These are phyloP conservation scores for Plagodis dolabraria DNA, from an alignment of 2,888 invertebrate species.

Conservation along the genomic window DNA sequence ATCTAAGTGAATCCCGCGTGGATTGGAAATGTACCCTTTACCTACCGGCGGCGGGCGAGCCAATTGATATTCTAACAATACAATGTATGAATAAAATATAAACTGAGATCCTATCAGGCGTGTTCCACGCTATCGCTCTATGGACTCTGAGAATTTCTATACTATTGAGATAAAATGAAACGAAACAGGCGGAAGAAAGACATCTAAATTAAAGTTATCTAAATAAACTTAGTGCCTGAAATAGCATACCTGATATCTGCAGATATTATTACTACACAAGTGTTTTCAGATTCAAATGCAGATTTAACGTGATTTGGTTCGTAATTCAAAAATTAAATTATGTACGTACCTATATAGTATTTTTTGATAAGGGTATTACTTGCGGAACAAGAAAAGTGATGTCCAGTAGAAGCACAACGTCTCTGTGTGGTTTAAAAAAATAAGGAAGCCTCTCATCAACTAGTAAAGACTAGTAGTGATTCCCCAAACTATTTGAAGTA, in stretches of 20 bases:
- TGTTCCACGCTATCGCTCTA: constrained; percentile 71
- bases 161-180: constrained; percentile 8
- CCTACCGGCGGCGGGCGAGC: constrained; percentile 84
- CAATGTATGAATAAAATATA: constrained; percentile 86
- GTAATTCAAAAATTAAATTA: too few species aligned
- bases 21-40: constrained; percentile 85
- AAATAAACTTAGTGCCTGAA: too few species aligned
- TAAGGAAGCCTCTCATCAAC: not conserved
- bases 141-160: constrained; percentile 50
- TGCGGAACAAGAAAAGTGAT: too few species aligned
- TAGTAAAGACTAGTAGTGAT: not conserved
- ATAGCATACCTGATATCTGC: too few species aligned
- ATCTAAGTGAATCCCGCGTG: constrained; percentile 85
- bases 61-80: constrained; percentile 85
- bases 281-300: too few species aligned
- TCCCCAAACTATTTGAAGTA: not conserved
- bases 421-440: not conserved
- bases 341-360: too few species aligned
- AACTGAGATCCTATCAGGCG: constrained; percentile 81
- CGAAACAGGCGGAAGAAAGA: not conserved
- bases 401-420: too few species aligned
- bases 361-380: too few species aligned
- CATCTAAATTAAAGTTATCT: too few species aligned
- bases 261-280: too few species aligned
- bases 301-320: too few species aligned